A percentile compares a stretch with the other conserved stretches of the same genome.
phyloP scores from a whole-genome alignment of 2,113 vertebrate genomes.

The Lota lota region DNA sequence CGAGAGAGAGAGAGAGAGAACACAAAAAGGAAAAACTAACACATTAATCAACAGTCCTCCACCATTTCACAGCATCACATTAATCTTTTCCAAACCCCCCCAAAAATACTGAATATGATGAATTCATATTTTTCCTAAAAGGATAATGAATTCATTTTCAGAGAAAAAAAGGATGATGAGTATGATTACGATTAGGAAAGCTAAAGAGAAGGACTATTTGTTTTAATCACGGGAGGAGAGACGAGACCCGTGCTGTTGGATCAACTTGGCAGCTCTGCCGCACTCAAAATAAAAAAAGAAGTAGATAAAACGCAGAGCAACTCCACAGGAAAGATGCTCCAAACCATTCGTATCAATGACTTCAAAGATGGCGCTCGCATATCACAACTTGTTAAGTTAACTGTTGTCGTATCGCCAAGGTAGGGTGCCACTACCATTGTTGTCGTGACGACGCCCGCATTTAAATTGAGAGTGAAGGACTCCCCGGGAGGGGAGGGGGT shows the following conservation, averaged over 20 bases:
- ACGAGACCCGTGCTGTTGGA: constrained; percentile 21
- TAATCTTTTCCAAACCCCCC: too few relatives aligned
- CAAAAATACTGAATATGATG: too few relatives aligned
- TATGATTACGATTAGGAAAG: not conserved
- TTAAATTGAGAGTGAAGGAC: constrained; percentile 73
- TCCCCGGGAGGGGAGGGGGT: constrained; percentile 67
- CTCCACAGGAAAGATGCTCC: constrained; percentile 39
- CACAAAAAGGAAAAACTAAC: too few relatives aligned
- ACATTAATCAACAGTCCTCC: too few relatives aligned
- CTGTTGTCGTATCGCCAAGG: constrained; percentile 61
- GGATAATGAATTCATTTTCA: too few relatives aligned
- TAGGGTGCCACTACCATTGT: constrained; percentile 60
- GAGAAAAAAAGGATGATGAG: not conserved
- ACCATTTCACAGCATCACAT: too few relatives aligned
- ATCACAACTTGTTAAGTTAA: constrained; percentile 73
- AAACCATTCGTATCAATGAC: constrained; percentile 60
- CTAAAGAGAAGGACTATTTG: constrained; percentile 4
- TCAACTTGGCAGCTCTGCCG: constrained; percentile 48
- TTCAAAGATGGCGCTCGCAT: constrained; percentile 62
- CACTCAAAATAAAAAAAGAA: not conserved
- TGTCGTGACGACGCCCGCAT: constrained; percentile 54
- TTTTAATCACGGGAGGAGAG: not conserved
- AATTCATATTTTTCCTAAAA: too few relatives aligned
- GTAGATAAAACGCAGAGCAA: constrained; percentile 34
- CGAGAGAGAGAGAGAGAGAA: not conserved